Evolutionary conservation across 2,797 vertebrate genomes (phyloP).

Genomic region (Halcyon chelicuti): DNA sequence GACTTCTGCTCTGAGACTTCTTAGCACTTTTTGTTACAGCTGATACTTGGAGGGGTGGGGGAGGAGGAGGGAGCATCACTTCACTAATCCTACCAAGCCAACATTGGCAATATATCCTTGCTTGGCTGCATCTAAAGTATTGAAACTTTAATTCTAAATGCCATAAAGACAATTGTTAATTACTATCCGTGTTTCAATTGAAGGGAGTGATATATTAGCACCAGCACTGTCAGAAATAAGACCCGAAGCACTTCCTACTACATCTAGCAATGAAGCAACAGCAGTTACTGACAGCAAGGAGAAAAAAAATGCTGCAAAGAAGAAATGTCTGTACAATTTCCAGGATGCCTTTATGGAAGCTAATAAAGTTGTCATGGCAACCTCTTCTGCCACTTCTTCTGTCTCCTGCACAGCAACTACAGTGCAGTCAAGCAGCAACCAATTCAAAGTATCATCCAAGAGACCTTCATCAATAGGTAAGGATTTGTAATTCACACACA

Average conservation of each 20-base stretch:
- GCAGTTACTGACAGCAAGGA: slow-evolving; percentile 87
- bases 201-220: slow-evolving; percentile 90
- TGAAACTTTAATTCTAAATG: not conserved
- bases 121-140: not conserved
- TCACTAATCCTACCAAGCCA: not conserved
- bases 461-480: slow-evolving; percentile 91
- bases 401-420: slow-evolving; percentile 97
- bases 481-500: not conserved
- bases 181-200: slow-evolving; percentile 43
- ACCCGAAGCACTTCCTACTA: slow-evolving; percentile 85
- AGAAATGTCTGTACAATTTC: slow-evolving; percentile 99
- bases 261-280: slow-evolving; percentile 81
- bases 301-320: slow-evolving; percentile 91
- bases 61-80: not conserved
- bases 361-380: slow-evolving; percentile 94
- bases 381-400: slow-evolving; percentile 93
- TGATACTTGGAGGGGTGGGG: not conserved
- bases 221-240: slow-evolving; percentile 85
- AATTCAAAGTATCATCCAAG: slow-evolving; percentile 91
- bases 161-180: not conserved
- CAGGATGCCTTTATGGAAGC: slow-evolving; percentile 98
- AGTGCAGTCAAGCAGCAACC: slow-evolving; percentile 93
- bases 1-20: not conserved
- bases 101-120: not conserved
- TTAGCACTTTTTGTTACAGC: not conserved